These are phyloP conservation scores for Leptinotarsa texana DNA, from an alignment of 1,140 invertebrate species.

Conservation along the genomic window DNA sequence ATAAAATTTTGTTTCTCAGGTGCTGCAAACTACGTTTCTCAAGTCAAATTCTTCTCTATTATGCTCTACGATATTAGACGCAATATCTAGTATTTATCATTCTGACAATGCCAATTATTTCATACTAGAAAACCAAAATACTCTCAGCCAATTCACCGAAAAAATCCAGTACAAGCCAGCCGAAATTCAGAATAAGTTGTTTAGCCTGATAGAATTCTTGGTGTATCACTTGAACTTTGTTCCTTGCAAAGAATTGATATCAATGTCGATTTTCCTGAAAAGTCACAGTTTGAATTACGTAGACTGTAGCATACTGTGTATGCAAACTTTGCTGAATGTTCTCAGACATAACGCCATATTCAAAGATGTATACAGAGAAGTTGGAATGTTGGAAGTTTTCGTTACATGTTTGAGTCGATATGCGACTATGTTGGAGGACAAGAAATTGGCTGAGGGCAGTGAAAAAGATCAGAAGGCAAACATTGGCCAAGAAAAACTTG, in stretches of 20 bases:
- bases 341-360: slow-evolving; percentile 89
- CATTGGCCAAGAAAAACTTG: slow-evolving; percentile 75
- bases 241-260: slow-evolving; percentile 97
- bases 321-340: slow-evolving; percentile 87
- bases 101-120: slow-evolving; percentile 99
- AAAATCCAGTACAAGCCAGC: slow-evolving; percentile 88
- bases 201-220: slow-evolving; percentile 93
- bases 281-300: slow-evolving; percentile 70
- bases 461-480: slow-evolving; percentile 61
- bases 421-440: slow-evolving; percentile 74
- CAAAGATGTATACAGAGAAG: slow-evolving; percentile 97
- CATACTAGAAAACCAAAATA: slow-evolving; percentile 95
- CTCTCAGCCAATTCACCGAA: slow-evolving; percentile 93
- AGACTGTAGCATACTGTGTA: slow-evolving; percentile 83
- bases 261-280: slow-evolving; percentile 90
- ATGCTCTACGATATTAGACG: slow-evolving; percentile 90
- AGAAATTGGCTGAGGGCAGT: slow-evolving; percentile 54
- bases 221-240: slow-evolving; percentile 98
- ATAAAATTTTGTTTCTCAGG: slow-evolving; percentile 60
- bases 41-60: slow-evolving; percentile 84
- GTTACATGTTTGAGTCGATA: slow-evolving; percentile 91
- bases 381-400: slow-evolving; percentile 96
- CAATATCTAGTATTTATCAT: slow-evolving; percentile 95
- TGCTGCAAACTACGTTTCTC: slow-evolving; percentile 90
- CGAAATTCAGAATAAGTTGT: slow-evolving; percentile 95